Base-by-base conservation (phyloP, 2,113 vertebrate genomes). In the Pandion haliaetus region DNA sequence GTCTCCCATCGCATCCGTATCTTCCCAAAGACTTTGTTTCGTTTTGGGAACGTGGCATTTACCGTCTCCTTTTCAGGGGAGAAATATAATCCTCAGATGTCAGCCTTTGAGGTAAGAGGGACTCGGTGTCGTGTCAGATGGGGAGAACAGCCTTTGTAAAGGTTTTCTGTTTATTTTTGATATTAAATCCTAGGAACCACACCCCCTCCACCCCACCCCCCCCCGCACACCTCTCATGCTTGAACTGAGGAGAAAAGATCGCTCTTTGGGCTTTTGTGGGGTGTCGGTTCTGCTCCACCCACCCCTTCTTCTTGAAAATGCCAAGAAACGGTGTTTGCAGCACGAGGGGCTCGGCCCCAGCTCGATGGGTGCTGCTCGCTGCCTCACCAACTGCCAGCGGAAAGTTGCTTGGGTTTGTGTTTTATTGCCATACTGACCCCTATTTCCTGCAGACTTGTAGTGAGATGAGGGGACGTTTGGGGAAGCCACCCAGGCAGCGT, bases 51-150 rank as follows among this genome's bases (percentile, higher is more conserved):
- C 9, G n/a, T 3, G 34, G 42, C 38, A 6, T 59, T 69, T 29
- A 20, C 55, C 20, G 31, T 58, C 77, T 95, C 66, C 58, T 95
- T 91, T 63, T 52, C 81, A 82, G 5, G 78, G 31, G 65, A 31
- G 73, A 66, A 54, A 14, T 11, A 26, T 4, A 26, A 59, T 2
- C 45, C 31, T 79, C 7, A 15, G 45, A 6, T 9, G 20, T 18
- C n/a, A 4, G 44, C 38, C 31, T 17, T 17, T 9, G 45, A 29
- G 38, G 34, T 31, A 9, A 6, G 34, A 70, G 42, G 31, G 69
- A 14, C 42, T 13, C 9, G 26, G 45, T 1, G 12, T 26, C 1
- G 0, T 3, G 4, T 63, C 14, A 5, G 5, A n/a, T 2, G 1
- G 31, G 13, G 24, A 40, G 17, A 40, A 21, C 31, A 15, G 3